Percentiles rank a stretch among this genome's conserved stretches.
Conservation (phyloP, 2,888 invertebrate species). For the Syritta pipiens region DNA sequence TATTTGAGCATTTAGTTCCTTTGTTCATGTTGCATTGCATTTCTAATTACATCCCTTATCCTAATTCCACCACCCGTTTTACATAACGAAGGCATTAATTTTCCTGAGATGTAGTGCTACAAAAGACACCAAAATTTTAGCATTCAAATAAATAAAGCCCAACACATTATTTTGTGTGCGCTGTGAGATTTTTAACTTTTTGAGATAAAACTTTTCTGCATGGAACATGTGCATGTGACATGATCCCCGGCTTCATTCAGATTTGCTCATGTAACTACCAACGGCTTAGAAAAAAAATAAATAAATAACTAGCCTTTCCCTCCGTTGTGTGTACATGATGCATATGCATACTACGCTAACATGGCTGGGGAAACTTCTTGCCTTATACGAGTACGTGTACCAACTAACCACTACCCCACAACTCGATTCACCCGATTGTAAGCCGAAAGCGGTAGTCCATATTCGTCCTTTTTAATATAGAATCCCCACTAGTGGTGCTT, state of each 20-base stretch:
- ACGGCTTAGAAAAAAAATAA: no score
- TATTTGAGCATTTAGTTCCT: no score
- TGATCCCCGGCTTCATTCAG: slow-evolving; percentile 16
- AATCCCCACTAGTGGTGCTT: slow-evolving; percentile 19
- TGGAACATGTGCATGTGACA: slow-evolving; percentile 45
- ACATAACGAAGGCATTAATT: no score
- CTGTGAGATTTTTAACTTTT: slow-evolving; percentile 41
- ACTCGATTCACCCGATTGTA: slow-evolving; percentile 14
- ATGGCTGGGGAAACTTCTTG: slow-evolving; percentile 24
- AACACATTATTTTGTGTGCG: not conserved
- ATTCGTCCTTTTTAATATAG: not conserved
- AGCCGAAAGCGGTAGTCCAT: slow-evolving; percentile 36
- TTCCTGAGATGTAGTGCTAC: no score
- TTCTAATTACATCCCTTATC: no score
- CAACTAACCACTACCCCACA: not conserved
- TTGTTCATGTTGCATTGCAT: no score
- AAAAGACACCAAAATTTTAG: no score
- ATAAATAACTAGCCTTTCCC: no score
- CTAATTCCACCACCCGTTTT: no score
- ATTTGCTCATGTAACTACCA: slow-evolving; percentile 13
- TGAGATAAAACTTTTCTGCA: slow-evolving; percentile 19
- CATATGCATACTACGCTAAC: no score
- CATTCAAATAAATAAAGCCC: slow-evolving; percentile 40
- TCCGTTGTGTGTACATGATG: no score
- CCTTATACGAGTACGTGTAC: slow-evolving; percentile 5